phyloP scores from a whole-genome alignment of 30 jellyfish, hydroid and myxozoan genomes.

The Pelagia noctiluca region DNA sequence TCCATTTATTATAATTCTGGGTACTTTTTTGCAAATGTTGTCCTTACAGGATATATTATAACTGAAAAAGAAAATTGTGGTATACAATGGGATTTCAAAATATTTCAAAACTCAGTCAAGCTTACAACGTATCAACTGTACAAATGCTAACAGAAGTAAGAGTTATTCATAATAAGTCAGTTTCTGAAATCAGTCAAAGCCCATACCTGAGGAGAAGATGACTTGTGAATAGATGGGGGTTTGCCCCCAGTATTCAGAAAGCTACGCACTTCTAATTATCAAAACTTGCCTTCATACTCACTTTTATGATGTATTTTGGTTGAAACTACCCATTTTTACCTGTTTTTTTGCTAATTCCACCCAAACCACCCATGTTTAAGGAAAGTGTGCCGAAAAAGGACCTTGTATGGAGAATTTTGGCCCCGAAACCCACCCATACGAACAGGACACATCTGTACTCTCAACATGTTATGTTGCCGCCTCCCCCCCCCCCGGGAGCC shows the following conservation, averaged over 20 bases:
- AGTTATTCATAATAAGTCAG: background rate
- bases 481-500: no score
- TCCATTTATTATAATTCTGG: background rate
- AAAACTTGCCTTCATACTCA: background rate
- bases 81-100: background rate
- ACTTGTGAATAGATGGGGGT: no score
- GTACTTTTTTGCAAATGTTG: background rate
- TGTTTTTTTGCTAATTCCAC: background rate
- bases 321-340: background rate
- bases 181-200: background rate
- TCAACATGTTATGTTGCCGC: background rate
- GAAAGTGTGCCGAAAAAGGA: background rate
- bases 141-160: background rate
- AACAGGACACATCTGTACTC: background rate
- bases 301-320: background rate
- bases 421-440: background rate
- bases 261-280: no score
- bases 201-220: conserved; percentile 1
- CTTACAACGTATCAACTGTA: background rate
- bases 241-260: no score
- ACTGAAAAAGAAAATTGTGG: background rate
- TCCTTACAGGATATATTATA: background rate
- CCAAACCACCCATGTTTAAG: background rate
- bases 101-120: background rate
- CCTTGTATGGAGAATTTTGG: background rate